Percentiles rank a stretch among this genome's conserved stretches.
Evolutionary conservation across 2,113 vertebrate genomes (phyloP).

Genomic region (Caranx melampygus): DNA sequence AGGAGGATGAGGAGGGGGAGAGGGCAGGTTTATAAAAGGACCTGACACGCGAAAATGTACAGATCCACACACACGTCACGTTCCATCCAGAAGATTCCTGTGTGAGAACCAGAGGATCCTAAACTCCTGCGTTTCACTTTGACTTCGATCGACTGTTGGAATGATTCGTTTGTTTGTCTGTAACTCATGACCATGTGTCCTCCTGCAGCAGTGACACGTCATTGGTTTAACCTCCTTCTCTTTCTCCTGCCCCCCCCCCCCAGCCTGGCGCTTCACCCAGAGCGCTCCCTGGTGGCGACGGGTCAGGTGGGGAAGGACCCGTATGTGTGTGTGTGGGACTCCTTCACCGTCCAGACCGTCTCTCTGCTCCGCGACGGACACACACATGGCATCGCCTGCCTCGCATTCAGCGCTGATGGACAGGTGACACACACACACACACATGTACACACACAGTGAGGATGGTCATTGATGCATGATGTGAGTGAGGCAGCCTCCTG

Average conservation of each 20-base stretch:
- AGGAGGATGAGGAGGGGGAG: neutral
- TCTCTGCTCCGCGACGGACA: conserved; percentile 95
- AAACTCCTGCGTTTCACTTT: too few species aligned
- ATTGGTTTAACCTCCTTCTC: too few species aligned
- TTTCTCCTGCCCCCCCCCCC: conserved; percentile 43
- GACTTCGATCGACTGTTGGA: too few species aligned
- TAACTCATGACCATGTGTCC: too few species aligned
- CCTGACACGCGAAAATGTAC: too few species aligned
- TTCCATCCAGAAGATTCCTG: too few species aligned
- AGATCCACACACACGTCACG: too few species aligned
- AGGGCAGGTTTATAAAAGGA: neutral
- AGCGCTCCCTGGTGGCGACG: conserved; percentile 93
- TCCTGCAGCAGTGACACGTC: too few species aligned
- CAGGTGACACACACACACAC: conserved; percentile 84
- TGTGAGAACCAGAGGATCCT: too few species aligned
- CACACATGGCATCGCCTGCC: conserved; percentile 95
- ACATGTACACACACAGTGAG: neutral
- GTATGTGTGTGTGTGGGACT: conserved; percentile 96
- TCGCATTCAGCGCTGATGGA: conserved; percentile 94
- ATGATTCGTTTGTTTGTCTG: too few species aligned
- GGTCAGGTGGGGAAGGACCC: conserved; percentile 98
- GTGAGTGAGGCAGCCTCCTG: neutral
- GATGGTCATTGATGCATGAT: neutral
- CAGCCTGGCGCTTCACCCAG: conserved; percentile 96
- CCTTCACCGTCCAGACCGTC: conserved; percentile 88